Evolutionary conservation across 2,888 invertebrate genomes (phyloP), one percentile per base, ranked within the genome.

Genomic region (Drosophila macrospina): DNA sequence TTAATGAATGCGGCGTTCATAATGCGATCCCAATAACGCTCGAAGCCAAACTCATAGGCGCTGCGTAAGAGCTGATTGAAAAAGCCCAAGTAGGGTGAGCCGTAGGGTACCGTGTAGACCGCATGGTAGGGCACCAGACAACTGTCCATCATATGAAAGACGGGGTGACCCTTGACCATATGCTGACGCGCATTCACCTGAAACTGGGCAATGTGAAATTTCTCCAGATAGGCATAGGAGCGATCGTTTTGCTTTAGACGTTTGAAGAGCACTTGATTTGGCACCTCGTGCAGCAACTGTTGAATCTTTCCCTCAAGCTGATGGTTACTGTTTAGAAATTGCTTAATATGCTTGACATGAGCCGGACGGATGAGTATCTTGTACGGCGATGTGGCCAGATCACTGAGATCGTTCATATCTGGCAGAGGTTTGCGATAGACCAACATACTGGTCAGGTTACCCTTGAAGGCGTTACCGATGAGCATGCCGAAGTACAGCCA

Each of bases 111-210:
- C 0, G 93, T 93, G 65, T 93, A 94, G 0, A 94, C 94, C 0
- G 93, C 93, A 15, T 93, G 92, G 81, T 93, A 94, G 0, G 94
- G 94, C 0, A 94, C 92, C 11, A 94, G 93, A 74, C 94, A 94
- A 28, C 93, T 93, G 7, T 80, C 73, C 82, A 93, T 93, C 0
- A 92, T 90, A 74, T 94, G 93, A 68, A 91, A 94, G 0, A 93
- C 37, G 0, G 93, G 93, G 37, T 93, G 92, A 0, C 93, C 93
- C 30, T 91, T 78, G 11, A 78, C 26, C 34, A 83, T 78, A 32
- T 92, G 90, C 1, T 69, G 69, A 2, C 88, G 82, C 0, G 85
- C 80, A 42, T 85, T 84, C 10, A 88, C 86, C 24, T 86, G 81
- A 47, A 89, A 90, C 4, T 66, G 54, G 5, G 82, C 88, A 13